phyloP scores from a whole-genome alignment of 2,113 vertebrate species.

The Camarhynchus parvulus region DNA sequence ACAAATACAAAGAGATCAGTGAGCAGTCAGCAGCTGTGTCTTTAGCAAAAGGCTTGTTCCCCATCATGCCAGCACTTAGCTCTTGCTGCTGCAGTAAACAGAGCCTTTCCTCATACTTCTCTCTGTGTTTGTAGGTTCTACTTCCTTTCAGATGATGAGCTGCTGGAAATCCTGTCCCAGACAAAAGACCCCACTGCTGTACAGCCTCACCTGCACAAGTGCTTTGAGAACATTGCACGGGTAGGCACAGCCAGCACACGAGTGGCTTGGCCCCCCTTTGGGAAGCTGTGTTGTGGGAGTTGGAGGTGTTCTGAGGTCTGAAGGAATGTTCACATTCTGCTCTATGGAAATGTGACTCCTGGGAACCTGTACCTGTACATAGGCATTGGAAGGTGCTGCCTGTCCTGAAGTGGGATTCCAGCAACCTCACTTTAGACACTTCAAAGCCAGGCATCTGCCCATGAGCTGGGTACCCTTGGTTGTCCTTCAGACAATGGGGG shows the following conservation, averaged over 20 bases:
- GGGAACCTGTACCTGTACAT: neutral
- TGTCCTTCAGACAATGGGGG: neutral
- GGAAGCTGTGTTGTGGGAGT: neutral
- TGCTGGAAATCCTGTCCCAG: constrained; percentile 92
- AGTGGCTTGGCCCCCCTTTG: neutral
- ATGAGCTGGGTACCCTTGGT: neutral
- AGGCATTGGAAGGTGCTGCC: neutral
- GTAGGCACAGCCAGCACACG: constrained; percentile 53
- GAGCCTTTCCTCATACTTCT: neutral
- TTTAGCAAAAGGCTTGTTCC: neutral
- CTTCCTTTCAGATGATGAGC: constrained; percentile 93
- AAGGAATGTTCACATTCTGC: neutral
- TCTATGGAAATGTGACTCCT: neutral
- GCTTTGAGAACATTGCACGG: constrained; percentile 90
- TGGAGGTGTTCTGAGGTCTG: neutral
- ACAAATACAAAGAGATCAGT: neutral
- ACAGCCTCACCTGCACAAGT: constrained; percentile 90
- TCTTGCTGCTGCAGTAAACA: neutral
- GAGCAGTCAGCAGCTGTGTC: neutral
- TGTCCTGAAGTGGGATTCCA: neutral
- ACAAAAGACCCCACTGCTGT: constrained; percentile 91
- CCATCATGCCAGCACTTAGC: neutral
- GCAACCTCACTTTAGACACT: neutral
- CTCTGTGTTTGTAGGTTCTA: constrained; percentile 83
- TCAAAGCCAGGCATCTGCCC: neutral